Percentiles rank a stretch among this genome's conserved stretches.
phyloP scores from a whole-genome alignment of 2,113 vertebrate species.

The Stegostoma tigrinum region DNA sequence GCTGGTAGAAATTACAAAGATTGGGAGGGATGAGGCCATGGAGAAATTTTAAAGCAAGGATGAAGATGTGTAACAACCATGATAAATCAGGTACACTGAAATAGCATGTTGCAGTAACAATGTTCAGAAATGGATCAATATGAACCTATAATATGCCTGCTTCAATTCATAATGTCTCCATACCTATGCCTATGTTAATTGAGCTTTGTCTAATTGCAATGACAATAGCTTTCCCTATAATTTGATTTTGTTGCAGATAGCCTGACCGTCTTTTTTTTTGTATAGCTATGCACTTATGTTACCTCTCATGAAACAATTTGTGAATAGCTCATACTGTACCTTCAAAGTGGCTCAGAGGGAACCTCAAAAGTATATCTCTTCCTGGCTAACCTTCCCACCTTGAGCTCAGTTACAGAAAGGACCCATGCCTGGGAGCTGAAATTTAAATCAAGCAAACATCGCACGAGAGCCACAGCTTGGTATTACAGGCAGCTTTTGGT shows the following conservation, averaged over 20 bases:
- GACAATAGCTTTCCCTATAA: neutral
- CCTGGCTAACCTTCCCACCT: neutral
- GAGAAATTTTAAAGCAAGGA: too few relatives aligned
- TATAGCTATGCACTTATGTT: neutral
- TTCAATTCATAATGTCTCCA: neutral
- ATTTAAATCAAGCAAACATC: neutral
- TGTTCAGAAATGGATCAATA: neutral
- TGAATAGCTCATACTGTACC: neutral
- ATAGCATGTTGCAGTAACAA: neutral
- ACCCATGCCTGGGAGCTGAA: neutral
- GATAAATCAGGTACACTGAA: neutral
- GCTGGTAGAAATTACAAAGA: too few relatives aligned
- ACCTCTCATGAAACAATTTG: neutral
- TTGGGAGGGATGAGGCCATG: too few relatives aligned
- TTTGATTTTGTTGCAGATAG: neutral
- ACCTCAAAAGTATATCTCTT: neutral
- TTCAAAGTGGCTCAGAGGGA: neutral
- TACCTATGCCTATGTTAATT: neutral
- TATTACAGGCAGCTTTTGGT: neutral
- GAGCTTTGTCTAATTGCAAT: neutral
- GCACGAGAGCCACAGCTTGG: neutral
- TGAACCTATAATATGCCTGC: neutral
- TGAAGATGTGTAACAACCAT: constrained; percentile 54
- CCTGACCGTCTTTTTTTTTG: neutral
- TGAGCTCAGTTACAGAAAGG: neutral